Percentiles rank a stretch among this genome's conserved stretches.
phyloP scores from a whole-genome alignment of 2,888 invertebrate genomes.

The Ophion ventricosus region DNA sequence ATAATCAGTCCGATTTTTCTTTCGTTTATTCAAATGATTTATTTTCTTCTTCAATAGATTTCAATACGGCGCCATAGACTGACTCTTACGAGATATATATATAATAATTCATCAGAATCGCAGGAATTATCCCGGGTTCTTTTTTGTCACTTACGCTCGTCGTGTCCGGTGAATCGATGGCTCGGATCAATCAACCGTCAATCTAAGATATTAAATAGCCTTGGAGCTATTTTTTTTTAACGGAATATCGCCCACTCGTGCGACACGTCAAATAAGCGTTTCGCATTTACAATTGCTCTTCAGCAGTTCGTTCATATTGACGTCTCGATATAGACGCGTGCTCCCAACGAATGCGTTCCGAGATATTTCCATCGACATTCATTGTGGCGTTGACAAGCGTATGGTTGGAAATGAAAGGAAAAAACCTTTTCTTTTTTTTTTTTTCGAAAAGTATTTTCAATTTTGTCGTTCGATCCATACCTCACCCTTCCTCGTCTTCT shows the following conservation, averaged over 20 bases:
- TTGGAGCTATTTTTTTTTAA: background rate
- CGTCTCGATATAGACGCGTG: no score
- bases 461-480: background rate
- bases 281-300: constrained; percentile 3
- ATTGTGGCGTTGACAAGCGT: background rate
- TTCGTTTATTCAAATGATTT: no score
- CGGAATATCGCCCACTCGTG: background rate
- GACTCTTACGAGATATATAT: no score
- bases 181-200: background rate
- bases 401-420: background rate
- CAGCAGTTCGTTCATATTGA: background rate
- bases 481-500: background rate
- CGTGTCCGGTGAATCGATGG: background rate
- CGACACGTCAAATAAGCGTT: background rate
- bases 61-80: no score
- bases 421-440: background rate
- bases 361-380: constrained; percentile 1
- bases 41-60: no score
- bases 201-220: background rate
- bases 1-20: no score
- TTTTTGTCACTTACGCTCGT: background rate
- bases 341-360: background rate
- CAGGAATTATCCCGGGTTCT: background rate
- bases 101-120: background rate
- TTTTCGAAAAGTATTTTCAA: background rate